Base-by-base conservation (phyloP, 92 coral and sea anemone species). In the Phenganax marumi region DNA sequence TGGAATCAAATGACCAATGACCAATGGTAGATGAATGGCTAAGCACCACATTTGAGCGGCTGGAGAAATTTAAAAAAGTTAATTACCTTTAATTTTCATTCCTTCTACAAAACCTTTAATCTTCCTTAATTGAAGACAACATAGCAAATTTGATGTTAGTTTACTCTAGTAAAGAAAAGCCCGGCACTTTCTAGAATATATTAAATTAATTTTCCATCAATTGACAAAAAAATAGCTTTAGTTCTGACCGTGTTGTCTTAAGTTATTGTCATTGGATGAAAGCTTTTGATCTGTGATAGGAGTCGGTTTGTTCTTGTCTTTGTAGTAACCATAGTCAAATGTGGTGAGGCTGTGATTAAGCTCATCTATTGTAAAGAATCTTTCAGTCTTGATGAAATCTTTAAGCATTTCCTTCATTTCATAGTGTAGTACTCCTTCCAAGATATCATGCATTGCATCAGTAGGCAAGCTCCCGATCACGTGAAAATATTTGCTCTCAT, bases 31-130 rank as follows among this genome's bases (percentile, higher is more conserved):
- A 69, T 82, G 70, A 13, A 86, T 56, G 14, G 83, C 90, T 23
- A 91, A 82, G 56, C 90, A 91, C 93, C 91, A 88, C 89, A 90
- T 90, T 75, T 90, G 93, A 76, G 68, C 78, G 75, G 93, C 93
- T 87, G 56, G 19, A 80, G 58, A 43, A 25, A 47, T 47, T 64
- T 33, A 19, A 64, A 18, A 64, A 58, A 16, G 21, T 23, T 16
- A 16, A 16, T 58, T 58, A 23, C 17, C 43, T 33, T 33, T 33
- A 33, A 2, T 1, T 33, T 33, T 33, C 5, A 33, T 33, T 33
- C 43, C 43, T 33, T 33, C 5, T 33, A 33, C 43, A 33, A 33
- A 33, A 33, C 43, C 43, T 33, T 33, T 33, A 33, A 33, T 33
- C 43, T 33, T 33, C 43, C 43, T 5, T 33, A 33, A 33, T 33